Base-by-base conservation (phyloP, 2,888 invertebrate genomes). In the Sphinx pinastri region DNA sequence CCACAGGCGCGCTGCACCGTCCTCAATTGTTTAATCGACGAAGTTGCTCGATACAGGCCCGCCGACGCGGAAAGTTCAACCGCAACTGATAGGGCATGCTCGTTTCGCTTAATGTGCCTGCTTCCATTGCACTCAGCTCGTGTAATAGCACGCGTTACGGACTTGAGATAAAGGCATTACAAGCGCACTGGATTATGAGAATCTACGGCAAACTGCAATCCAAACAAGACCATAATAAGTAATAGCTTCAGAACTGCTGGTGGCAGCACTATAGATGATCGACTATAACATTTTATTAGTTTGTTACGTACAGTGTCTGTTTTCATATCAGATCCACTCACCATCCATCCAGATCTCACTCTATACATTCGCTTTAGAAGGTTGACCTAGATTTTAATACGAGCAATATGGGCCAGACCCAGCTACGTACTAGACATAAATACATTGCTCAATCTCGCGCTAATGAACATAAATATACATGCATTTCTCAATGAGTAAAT, bases 21-120 rank as follows among this genome's bases (percentile, higher is more conserved):
- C 82, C 84, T 84, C 86, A 85, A 88, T 88, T 88, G 89, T 87
- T 88, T 90, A 90, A 90, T 89, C 87, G 85, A 79, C 82, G 83
- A 88, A 89, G 87, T 90, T 90, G 84, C 87, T 77, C 84, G 86
- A 89, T 88, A 88, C 88, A 85, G 77, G 83, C 80, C 82, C 88
- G 82, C 74, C 85, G 85, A 85, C 80, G 82, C 82, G 84, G 86
- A 87, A 89, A 89, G 83, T 90, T 88, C 84, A 81, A 75, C 82
- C 79, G 73, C 82, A 80, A 79, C 86, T 84, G 86, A 88, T 88
- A 87, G 85, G 83, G 82, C 85, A 84, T 81, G 83, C 82, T 85
- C 87, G 82, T 86, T 89, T 84, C 85, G 83, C 81, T 84, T 84
- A 87, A 88, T 85, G 87, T 80, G 81, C 80, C 78, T 77, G 81